Evolutionary conservation across 2,797 vertebrate genomes (phyloP).

Genomic region (Halcyon smyrnensis): DNA sequence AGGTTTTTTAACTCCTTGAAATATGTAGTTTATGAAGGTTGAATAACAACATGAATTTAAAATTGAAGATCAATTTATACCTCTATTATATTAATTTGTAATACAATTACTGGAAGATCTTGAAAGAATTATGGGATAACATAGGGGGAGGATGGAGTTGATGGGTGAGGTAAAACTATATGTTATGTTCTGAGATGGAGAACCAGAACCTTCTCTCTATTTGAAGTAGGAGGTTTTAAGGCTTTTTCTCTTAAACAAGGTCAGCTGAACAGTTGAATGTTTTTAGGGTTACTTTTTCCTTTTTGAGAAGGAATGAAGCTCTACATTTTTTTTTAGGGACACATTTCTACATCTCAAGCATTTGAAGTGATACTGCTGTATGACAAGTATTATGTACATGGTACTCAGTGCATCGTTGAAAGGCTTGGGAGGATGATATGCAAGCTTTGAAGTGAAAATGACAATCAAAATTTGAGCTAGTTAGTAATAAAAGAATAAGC

Average conservation of each 20-base stretch:
- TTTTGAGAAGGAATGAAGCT: background rate
- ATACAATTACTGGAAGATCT: background rate
- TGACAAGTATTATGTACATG: background rate
- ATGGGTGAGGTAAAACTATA: background rate
- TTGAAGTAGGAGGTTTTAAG: background rate
- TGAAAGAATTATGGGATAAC: background rate
- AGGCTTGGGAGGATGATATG: background rate
- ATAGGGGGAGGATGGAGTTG: background rate
- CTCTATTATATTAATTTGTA: background rate
- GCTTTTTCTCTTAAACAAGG: background rate
- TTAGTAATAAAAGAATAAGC: background rate
- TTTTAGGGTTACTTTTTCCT: background rate
- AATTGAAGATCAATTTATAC: background rate
- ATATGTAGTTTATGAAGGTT: background rate
- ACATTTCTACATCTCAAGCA: background rate
- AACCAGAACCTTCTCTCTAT: background rate
- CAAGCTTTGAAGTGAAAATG: background rate
- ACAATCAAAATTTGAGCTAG: background rate
- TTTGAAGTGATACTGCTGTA: background rate
- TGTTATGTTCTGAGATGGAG: background rate
- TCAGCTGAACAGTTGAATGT: accelerated
- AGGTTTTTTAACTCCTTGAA: background rate
- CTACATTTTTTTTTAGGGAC: background rate
- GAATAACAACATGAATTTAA: background rate
- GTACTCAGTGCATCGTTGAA: background rate